Conservation (phyloP, 2,113 vertebrate genomes). For the Neogobius melanostomus region DNA sequence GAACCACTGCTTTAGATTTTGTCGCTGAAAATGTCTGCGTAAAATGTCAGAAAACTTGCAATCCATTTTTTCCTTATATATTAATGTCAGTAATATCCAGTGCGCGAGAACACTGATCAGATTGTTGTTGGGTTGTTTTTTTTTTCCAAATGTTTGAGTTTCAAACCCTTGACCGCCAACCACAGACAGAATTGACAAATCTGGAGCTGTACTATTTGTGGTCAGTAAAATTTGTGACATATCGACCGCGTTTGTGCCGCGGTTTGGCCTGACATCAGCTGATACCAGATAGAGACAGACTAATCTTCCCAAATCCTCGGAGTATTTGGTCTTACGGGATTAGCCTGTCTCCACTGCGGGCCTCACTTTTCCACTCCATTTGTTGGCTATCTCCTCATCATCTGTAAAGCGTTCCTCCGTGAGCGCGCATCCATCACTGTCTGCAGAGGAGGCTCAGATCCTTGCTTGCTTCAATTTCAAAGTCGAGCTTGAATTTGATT, state of each 20-base stretch:
- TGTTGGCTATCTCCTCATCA: constrained; percentile 40
- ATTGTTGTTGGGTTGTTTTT: neutral
- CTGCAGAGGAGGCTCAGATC: constrained; percentile 15
- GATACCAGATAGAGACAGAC: constrained; percentile 12
- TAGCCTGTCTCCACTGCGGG: constrained; percentile 32
- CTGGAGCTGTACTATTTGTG: no score
- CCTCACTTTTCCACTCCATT: constrained; percentile 43
- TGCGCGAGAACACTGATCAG: no score
- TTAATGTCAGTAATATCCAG: no score
- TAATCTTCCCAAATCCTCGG: constrained; percentile 10
- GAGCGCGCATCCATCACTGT: constrained; percentile 19
- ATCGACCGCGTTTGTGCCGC: no score
- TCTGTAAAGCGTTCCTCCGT: constrained; percentile 29
- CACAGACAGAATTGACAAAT: no score
- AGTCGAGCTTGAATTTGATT: neutral
- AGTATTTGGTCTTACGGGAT: constrained; percentile 35
- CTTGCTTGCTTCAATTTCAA: constrained; percentile 11
- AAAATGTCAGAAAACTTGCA: no score
- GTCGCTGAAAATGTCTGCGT: no score
- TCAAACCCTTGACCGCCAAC: no score
- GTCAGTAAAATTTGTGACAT: no score
- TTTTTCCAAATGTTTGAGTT: no score
- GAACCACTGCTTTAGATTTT: no score
- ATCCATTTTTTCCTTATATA: no score
- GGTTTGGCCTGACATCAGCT: neutral